Conservation (phyloP, 2,113 vertebrate species). For the Sciurus niger region DNA sequence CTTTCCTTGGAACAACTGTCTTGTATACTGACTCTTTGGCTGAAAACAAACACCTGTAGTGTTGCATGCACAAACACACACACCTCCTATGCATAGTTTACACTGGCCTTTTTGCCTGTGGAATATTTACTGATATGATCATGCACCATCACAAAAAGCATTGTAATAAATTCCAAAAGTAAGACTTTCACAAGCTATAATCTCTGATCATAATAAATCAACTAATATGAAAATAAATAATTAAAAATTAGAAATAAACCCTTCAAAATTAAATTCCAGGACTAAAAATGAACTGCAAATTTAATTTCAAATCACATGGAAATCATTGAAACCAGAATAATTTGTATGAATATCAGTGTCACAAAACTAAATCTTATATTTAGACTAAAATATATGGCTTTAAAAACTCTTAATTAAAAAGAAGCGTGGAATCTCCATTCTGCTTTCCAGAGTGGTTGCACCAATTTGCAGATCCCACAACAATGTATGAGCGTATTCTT, state of each 20-base stretch:
- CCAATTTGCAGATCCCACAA: too few relatives aligned
- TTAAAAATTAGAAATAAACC: not conserved
- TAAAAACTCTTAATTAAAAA: slow-evolving; percentile 29
- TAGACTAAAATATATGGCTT: not conserved
- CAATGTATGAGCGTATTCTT: too few relatives aligned
- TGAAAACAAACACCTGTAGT: not conserved
- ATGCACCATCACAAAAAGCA: not conserved
- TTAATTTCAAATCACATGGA: not conserved
- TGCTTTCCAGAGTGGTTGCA: too few relatives aligned
- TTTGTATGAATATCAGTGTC: not conserved
- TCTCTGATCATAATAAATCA: slow-evolving; percentile 16
- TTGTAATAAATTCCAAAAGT: not conserved
- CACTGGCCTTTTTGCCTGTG: not conserved
- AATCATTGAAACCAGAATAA: slow-evolving; percentile 15
- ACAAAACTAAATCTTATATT: not conserved
- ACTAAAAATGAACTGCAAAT: not conserved
- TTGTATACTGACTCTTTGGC: not conserved
- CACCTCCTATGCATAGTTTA: not conserved
- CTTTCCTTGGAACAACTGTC: not conserved
- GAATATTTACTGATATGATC: not conserved
- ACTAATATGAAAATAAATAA: not conserved
- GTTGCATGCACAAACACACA: not conserved
- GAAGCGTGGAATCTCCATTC: too few relatives aligned
- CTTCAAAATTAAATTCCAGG: slow-evolving; percentile 12
- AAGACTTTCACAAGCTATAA: not conserved